A percentile compares a stretch with the other conserved stretches of the same genome.
Evolutionary conservation across 2,888 invertebrate genomes (phyloP).

Genomic region (Unio pictorum): DNA sequence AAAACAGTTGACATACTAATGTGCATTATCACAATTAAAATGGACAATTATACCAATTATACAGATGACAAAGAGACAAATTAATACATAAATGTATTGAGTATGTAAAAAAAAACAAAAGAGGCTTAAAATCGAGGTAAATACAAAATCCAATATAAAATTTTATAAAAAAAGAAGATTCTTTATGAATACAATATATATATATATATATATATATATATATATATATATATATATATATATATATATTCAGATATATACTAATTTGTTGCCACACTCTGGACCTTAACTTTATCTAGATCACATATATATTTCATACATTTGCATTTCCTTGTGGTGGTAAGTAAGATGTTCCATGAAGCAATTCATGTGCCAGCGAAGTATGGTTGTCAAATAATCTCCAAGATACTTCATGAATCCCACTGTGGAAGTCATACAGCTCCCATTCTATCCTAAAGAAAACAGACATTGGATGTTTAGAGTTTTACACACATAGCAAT

Average conservation of each 20-base stretch:
- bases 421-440: slow-evolving; percentile 45
- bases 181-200: too few relatives aligned
- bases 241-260: background rate
- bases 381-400: slow-evolving; percentile 39
- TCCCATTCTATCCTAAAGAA: slow-evolving; percentile 41
- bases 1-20: too few relatives aligned
- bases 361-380: slow-evolving; percentile 10
- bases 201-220: too few relatives aligned
- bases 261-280: background rate
- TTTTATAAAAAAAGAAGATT: background rate
- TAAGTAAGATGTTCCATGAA: slow-evolving; percentile 33
- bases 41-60: too few relatives aligned
- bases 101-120: too few relatives aligned
- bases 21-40: too few relatives aligned
- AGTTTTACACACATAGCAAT: too few relatives aligned
- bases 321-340: slow-evolving; percentile 22
- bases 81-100: too few relatives aligned
- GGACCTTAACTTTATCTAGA: background rate
- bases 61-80: too few relatives aligned
- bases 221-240: too few relatives aligned
- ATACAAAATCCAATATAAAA: background rate
- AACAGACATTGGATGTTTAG: background rate
- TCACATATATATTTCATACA: slow-evolving; percentile 4
- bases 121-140: too few relatives aligned
- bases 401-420: slow-evolving; percentile 39